Evolutionary conservation across 2,888 invertebrate species (phyloP), one percentile per base, ranked within the genome.

Genomic region (Stenichneumon culpator): DNA sequence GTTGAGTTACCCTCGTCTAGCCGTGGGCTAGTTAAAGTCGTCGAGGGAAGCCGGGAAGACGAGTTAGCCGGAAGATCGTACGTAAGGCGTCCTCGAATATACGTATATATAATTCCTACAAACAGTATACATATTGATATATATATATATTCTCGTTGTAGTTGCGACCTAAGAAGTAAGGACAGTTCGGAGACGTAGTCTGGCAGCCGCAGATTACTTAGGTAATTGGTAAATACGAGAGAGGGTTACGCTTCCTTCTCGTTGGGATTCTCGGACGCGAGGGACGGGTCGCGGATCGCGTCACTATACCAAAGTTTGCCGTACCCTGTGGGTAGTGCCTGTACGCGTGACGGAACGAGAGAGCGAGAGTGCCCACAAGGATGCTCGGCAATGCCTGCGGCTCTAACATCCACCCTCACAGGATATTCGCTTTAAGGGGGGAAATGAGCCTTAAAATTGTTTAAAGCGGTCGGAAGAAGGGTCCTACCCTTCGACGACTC

Each of bases 401-500:
- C 87, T 81, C 84, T 70, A 72, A 68, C 87, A 86, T 89, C 74
- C 84, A 88, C 89, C 90, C 89, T 88, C 88, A 82, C 89, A 90
- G 93, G 93, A 93, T 93, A 92, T 93, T 93, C 93, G 92, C 93
- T 93, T 93, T 93, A 93, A 93, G 90, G 90, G 93, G 92, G 92
- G 93, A 94, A 94, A 94, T 94, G 93, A 94, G 93, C 93, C 94
- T 93, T 93, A 93, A 94, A 94, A 94, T 94, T 94, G 94, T 94
- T 94, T 94, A 94, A 94, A 94, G 92, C 93, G 92, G 85, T 92
- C 90, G 93, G 91, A 93, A 93, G 89, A 88, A 91, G 92, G 91
- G 87, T 88, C 63, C 63, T 70, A 83, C 84, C 83, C 86, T 77
- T 83, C 82, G 79, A 80, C 54, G 82, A 81, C 87, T 82, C 85